Evolutionary conservation across 2,113 vertebrate species (phyloP).

Genomic region (Sinosuthora webbiana): DNA sequence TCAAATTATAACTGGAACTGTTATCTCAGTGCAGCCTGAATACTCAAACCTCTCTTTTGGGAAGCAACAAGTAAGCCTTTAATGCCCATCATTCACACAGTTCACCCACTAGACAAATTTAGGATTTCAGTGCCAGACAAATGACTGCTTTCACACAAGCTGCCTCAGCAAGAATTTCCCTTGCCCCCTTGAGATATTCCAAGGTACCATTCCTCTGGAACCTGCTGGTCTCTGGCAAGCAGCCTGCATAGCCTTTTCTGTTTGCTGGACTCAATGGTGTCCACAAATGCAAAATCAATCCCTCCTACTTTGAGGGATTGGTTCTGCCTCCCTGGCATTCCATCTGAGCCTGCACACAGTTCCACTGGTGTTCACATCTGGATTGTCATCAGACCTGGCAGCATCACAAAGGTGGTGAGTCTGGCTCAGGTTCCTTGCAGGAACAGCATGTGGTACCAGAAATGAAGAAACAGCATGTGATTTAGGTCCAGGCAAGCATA

Average conservation of each 20-base stretch:
- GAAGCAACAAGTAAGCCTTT: background rate
- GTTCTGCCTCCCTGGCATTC: background rate
- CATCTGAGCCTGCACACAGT: background rate
- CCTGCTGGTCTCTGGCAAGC: background rate
- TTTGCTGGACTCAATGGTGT: background rate
- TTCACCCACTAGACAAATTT: background rate
- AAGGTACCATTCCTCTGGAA: background rate
- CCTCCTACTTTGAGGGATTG: background rate
- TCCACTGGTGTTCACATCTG: accelerated
- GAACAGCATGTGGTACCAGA: background rate
- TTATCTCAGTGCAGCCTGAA: background rate
- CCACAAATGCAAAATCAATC: background rate
- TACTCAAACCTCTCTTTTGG: background rate
- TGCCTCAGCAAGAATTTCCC: background rate
- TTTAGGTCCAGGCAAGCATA: background rate
- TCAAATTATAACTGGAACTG: background rate
- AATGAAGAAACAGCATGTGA: background rate
- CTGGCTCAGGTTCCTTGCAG: background rate
- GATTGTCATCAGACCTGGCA: background rate
- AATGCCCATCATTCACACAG: background rate
- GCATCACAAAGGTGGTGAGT: background rate
- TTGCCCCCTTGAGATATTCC: background rate
- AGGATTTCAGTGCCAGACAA: background rate
- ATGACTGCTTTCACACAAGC: background rate
- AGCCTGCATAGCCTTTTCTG: background rate